A percentile compares a stretch with the other conserved stretches of the same genome.
phyloP scores from a whole-genome alignment of 1,140 invertebrate genomes.

The Meloidogyne chitwoodi region DNA sequence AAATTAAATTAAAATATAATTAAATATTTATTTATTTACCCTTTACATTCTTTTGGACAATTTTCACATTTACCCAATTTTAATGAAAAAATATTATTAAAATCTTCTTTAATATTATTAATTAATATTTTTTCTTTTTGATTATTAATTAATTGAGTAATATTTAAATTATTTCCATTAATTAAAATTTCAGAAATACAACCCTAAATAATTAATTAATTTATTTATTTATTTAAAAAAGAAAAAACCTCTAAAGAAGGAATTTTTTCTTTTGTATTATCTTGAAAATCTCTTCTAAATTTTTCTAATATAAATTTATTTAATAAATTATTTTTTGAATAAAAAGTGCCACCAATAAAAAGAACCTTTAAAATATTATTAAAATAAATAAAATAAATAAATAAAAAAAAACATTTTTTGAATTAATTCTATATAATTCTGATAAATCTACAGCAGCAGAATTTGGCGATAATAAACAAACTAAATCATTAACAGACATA shows the following conservation, averaged over 20 bases:
- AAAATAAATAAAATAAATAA: background rate
- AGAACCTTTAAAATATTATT: constrained; percentile 5
- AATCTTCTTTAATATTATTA: background rate
- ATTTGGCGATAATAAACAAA: constrained; percentile 22
- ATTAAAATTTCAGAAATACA: constrained; percentile 15
- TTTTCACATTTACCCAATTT: constrained; percentile 1
- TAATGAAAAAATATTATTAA: constrained; percentile 3
- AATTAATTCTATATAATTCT: constrained; percentile 20
- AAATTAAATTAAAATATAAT: background rate
- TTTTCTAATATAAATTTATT: constrained; percentile 5
- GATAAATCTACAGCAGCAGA: constrained; percentile 10
- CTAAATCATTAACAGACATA: constrained; percentile 14
- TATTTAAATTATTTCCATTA: background rate
- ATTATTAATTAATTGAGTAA: background rate
- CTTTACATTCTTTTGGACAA: constrained; percentile 1
- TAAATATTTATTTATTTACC: background rate
- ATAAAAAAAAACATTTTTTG: constrained; percentile 2
- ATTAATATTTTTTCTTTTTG: constrained; percentile 1
- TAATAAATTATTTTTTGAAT: constrained; percentile 1
- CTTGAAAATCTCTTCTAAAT: constrained; percentile 18
- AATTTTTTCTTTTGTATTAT: constrained; percentile 19
- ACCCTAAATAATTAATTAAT: background rate
- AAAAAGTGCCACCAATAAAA: constrained; percentile 20
- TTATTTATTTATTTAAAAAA: background rate
- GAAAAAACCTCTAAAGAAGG: constrained; percentile 14